Base-by-base conservation (phyloP, 2,113 vertebrate species). In the Ochotona princeps region DNA sequence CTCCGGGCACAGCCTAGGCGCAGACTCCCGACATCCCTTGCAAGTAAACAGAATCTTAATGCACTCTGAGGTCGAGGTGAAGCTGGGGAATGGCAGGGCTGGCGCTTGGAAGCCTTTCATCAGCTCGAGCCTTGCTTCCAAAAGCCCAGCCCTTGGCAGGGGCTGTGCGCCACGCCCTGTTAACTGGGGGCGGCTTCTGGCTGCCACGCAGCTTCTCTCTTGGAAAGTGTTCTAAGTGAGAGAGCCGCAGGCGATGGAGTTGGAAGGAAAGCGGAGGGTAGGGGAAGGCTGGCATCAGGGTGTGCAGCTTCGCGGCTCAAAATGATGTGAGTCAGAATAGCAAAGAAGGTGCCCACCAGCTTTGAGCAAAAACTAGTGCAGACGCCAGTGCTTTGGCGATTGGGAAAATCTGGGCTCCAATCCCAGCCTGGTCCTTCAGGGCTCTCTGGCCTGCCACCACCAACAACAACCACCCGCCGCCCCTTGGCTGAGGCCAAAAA, bases 221-320 rank as follows among this genome's bases (percentile, higher is more conserved):
- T 80, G 38, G 66, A 66, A 78, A 95, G 49, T 32, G 65, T 65
- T 74, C 54, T 75, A 66, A 67, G 25, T 57, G 67, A 89, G 72
- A 28, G 21, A 89, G 74, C 21, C 83, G 32, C 32, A 32, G 38
- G 32, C 26, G 35, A 21, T 32, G 7, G 30, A 30, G 12, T 51
- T 49, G 85, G 74, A 79, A 61, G 79, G 20, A 60, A 20, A 73
- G 3, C 2, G 72, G 60, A 18, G 21, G 38, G 8, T 28, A 28
- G 61, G 63, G 44, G 76, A 83, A 17, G 51, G 20, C 38, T 21
- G 13, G 47, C 21, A 11, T 54, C 67, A 61, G 78, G 30, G 20
- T 3, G 20, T 74, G 38, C 66, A 66, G 17, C 1, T 10, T 35
- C 35, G 11, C 44, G 23, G 18, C 49, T 67, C 72, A 81, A 61